phyloP scores from a whole-genome alignment of 2,888 invertebrate species.

The Boloria euphrosyne region DNA sequence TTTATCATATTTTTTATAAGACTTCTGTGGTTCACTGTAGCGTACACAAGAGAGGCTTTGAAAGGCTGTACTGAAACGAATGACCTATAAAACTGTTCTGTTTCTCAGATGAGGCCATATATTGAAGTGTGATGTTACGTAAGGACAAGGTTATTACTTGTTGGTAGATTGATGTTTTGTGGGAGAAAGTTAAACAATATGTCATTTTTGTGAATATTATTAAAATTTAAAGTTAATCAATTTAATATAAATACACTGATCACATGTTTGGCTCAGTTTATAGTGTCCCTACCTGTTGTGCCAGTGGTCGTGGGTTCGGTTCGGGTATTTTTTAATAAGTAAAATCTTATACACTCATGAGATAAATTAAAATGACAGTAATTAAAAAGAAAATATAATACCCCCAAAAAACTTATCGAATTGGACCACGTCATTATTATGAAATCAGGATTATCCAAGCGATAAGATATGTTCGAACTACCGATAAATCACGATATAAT shows the following conservation, averaged over 20 bases:
- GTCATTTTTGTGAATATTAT: too few species aligned
- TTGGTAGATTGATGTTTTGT: slow-evolving; percentile 6
- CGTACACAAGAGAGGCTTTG: slow-evolving; percentile 37
- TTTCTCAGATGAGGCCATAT: slow-evolving; percentile 37
- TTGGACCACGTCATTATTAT: slow-evolving; percentile 37
- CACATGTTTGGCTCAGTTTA: too few species aligned
- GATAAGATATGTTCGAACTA: slow-evolving; percentile 25
- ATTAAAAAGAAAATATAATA: too few species aligned
- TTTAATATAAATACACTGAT: too few species aligned
- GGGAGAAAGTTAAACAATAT: not conserved
- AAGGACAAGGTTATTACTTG: slow-evolving; percentile 20
- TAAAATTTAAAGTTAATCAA: too few species aligned
- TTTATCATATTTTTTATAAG: slow-evolving; percentile 7
- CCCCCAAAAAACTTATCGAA: not conserved
- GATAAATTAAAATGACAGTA: too few species aligned
- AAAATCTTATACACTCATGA: too few species aligned
- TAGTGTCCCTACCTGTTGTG: too few species aligned
- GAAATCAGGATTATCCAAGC: slow-evolving; percentile 35
- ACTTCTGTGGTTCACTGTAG: slow-evolving; percentile 30
- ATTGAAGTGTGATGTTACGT: slow-evolving; percentile 36
- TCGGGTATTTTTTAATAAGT: too few species aligned
- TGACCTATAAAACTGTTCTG: slow-evolving; percentile 44
- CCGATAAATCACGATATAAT: slow-evolving; percentile 20
- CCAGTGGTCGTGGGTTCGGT: too few species aligned
- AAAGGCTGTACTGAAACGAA: slow-evolving; percentile 42